phyloP scores from a whole-genome alignment of 2,113 vertebrate genomes.

The Salvelinus sp. region DNA sequence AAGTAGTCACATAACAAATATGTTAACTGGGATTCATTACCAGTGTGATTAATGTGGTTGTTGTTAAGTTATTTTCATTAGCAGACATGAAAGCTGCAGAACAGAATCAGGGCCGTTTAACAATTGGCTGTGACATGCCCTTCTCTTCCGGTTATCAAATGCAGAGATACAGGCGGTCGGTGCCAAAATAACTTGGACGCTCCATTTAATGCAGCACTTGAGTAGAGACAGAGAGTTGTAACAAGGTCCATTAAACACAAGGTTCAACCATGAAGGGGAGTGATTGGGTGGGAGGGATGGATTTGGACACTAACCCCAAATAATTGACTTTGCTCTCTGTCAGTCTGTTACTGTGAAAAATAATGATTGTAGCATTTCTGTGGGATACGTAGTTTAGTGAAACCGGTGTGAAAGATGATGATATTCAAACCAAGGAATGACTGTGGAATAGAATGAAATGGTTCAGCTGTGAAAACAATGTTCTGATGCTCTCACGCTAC shows the following conservation, averaged over 20 bases:
- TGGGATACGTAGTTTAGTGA: background rate
- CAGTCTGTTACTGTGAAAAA: background rate
- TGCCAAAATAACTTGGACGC: conserved; percentile 3
- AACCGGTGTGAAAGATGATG: background rate
- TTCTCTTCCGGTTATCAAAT: conserved; percentile 28
- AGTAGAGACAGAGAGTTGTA: background rate
- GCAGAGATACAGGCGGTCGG: background rate
- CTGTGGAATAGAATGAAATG: background rate
- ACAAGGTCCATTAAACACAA: conserved; percentile 16
- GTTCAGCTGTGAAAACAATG: conserved; percentile 3
- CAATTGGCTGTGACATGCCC: background rate
- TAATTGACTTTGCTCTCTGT: background rate
- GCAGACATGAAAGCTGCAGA: conserved; percentile 12
- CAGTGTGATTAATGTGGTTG: conserved; percentile 3
- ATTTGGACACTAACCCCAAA: background rate
- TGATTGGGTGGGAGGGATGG: background rate
- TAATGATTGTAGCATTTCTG: background rate
- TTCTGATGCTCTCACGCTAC: background rate
- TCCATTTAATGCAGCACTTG: background rate
- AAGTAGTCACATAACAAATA: conserved; percentile 18
- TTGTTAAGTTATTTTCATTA: conserved; percentile 10
- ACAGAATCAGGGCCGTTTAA: background rate
- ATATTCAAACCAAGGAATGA: background rate
- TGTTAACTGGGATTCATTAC: conserved; percentile 32
- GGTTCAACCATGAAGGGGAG: conserved; percentile 8